Evolutionary conservation across 2,113 vertebrate species (phyloP), one percentile per base, ranked within the genome.

Genomic region (Indri indri): DNA sequence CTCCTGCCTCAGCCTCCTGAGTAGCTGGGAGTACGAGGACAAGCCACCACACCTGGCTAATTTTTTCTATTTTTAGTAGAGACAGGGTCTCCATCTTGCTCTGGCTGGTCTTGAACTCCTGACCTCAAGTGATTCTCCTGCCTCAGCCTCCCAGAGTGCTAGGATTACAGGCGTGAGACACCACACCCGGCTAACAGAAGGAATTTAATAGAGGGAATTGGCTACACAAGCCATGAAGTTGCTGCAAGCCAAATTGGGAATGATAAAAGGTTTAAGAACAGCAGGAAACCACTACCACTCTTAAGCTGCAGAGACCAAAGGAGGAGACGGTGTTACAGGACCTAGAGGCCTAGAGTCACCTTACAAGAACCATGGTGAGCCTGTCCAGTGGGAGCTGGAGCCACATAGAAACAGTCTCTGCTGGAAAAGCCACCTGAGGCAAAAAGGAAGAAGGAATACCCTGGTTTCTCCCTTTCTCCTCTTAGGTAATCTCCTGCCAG

Each of bases 151-250:
- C 23, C 57, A 59, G 57, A 59, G 23, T 23, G 20, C 57, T 59
- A 59, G 57, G 22, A 59, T 59, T 59, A 59, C 2, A 59, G 57
- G 22, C 7, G 22, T 23, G 57, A 59, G 57, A 20, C 57, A 59
- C 22, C 8, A 23, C 22, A 23, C 20, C 17, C 54, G 6, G 54
- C 20, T 22, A 57, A 20, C 20, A 59, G 57, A 73, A 96, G 37
- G 18, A 97, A 95, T 63, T 91, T 73, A 92, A 50, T 12, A 86
- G 22, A 93, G 40, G 79, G 47, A 90, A 88, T 37, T 92, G 42
- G 16, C 77, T 82, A 80, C 20, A 92, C 10, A 88, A 91, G 76
- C 40, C 71, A 63, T 66, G 30, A 95, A 63, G 22, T 10, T 68
- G 30, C 77, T 83, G 37, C 90, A 25, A 76, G 50, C 17, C 71